Evolutionary conservation across 2,113 vertebrate genomes (phyloP).

Genomic region (Trogon surrucura): DNA sequence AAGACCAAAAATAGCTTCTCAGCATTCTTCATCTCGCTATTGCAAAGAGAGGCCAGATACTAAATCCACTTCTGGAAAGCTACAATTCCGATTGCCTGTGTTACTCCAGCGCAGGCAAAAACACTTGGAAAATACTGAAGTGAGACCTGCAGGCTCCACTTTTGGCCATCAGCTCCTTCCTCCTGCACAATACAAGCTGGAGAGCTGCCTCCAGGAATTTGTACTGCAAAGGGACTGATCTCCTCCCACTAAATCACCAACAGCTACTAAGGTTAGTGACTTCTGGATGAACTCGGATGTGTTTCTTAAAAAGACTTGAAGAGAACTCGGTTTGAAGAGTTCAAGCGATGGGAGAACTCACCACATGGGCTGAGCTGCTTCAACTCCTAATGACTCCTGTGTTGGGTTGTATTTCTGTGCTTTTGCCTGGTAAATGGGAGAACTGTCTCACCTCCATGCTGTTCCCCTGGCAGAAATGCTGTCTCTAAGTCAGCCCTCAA

Average conservation of each 20-base stretch:
- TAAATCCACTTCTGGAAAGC: conserved; percentile 22
- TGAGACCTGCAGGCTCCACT: background rate
- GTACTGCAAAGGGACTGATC: background rate
- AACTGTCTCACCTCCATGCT: background rate
- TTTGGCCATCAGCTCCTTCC: background rate
- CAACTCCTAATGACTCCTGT: background rate
- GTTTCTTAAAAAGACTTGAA: background rate
- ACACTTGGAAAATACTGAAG: background rate
- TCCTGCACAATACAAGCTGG: background rate
- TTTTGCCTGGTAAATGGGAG: background rate
- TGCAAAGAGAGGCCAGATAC: conserved; percentile 52
- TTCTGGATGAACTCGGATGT: background rate
- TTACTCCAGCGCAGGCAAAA: background rate
- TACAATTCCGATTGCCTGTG: background rate
- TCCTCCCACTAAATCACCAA: background rate
- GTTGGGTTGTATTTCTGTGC: background rate
- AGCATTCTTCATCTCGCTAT: background rate
- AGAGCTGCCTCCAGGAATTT: background rate
- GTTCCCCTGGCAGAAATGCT: background rate
- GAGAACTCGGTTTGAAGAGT: background rate
- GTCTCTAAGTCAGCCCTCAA: background rate
- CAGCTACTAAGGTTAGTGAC: background rate
- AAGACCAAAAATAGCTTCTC: conserved; percentile 41
- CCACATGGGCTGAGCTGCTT: background rate
- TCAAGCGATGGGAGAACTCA: background rate